Evolutionary conservation across 2,888 invertebrate species (phyloP).

Genomic region (Hydraecia micacea): DNA sequence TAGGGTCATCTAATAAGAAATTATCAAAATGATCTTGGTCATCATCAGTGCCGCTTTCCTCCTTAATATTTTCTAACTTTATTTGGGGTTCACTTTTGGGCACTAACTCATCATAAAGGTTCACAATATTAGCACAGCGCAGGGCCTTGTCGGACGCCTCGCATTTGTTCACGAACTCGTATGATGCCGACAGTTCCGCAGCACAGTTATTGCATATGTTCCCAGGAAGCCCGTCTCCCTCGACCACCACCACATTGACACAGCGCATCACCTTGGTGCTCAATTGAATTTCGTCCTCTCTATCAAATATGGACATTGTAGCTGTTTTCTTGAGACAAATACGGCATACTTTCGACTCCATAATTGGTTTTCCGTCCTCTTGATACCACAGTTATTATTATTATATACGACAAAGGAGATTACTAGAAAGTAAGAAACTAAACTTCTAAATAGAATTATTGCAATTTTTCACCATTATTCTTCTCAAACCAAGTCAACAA

Average conservation of each 20-base stretch:
- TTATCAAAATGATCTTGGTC: slow-evolving; percentile 60
- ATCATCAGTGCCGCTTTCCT: slow-evolving; percentile 71
- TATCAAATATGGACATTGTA: slow-evolving; percentile 78
- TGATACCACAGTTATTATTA: background rate
- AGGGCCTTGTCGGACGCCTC: slow-evolving; percentile 81
- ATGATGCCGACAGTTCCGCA: slow-evolving; percentile 76
- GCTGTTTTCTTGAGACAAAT: slow-evolving; percentile 82
- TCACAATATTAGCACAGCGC: slow-evolving; percentile 71
- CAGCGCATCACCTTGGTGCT: slow-evolving; percentile 81
- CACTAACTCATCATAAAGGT: slow-evolving; percentile 61
- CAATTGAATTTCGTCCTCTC: slow-evolving; percentile 77
- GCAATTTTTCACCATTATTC: background rate
- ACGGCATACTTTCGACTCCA: slow-evolving; percentile 77
- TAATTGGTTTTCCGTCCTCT: slow-evolving; percentile 24
- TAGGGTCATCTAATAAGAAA: slow-evolving; percentile 39
- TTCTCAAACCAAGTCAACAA: background rate
- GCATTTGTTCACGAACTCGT: slow-evolving; percentile 81
- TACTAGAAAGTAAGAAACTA: background rate
- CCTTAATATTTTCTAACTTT: slow-evolving; percentile 61
- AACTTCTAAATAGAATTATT: background rate
- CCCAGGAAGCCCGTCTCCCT: slow-evolving; percentile 82
- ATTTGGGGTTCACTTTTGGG: slow-evolving; percentile 64
- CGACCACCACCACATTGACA: slow-evolving; percentile 76
- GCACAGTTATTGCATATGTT: slow-evolving; percentile 81
- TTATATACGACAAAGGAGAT: background rate